Percentiles rank a stretch among this genome's conserved stretches.
These are phyloP conservation scores for Hemistola chrysoprasaria DNA, from an alignment of 2,888 invertebrate genomes.

Conservation along the genomic window DNA sequence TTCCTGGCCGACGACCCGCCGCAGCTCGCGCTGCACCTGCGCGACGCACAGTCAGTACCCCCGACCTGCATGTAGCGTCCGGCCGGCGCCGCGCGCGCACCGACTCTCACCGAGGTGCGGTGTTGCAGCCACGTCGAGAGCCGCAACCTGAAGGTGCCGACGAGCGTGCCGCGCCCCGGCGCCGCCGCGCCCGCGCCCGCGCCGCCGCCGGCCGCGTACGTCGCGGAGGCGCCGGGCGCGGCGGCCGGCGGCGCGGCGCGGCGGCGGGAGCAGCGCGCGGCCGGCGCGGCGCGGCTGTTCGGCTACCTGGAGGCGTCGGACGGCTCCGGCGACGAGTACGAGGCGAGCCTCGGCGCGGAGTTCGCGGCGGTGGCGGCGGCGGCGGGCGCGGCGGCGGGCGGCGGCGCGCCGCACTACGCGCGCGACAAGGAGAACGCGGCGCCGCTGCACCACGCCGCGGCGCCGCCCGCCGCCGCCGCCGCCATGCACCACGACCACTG, in stretches of 20 bases:
- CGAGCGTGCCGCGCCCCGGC: constrained; percentile 39
- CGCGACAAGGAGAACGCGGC: constrained; percentile 74
- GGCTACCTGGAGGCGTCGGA: constrained; percentile 89
- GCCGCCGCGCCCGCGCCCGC: constrained; percentile 33
- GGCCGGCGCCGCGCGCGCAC: not conserved
- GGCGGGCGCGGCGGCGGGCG: constrained; percentile 24
- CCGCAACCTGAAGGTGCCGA: constrained; percentile 80
- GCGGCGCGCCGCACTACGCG: constrained; percentile 46
- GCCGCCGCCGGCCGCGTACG: constrained; percentile 23
- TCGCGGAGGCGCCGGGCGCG: constrained; percentile 5
- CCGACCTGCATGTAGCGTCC: not conserved
- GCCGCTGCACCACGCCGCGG: constrained; percentile 57
- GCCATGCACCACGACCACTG: constrained; percentile 73
- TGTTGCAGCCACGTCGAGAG: constrained; percentile 82
- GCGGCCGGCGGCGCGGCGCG: constrained; percentile 42
- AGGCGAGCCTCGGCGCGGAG: constrained; percentile 45
- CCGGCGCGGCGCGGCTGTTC: constrained; percentile 86
- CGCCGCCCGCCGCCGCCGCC: constrained; percentile 53
- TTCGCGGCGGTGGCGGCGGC: constrained; percentile 42
- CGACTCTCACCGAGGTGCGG: not conserved
- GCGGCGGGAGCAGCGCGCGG: constrained; percentile 47
- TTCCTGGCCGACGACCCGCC: constrained; percentile 92
- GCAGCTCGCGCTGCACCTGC: constrained; percentile 89
- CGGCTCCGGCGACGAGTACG: constrained; percentile 84
- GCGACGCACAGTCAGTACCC: constrained; percentile 87